phyloP scores from a whole-genome alignment of 2,888 invertebrate genomes.

The Limnephilus marmoratus region DNA sequence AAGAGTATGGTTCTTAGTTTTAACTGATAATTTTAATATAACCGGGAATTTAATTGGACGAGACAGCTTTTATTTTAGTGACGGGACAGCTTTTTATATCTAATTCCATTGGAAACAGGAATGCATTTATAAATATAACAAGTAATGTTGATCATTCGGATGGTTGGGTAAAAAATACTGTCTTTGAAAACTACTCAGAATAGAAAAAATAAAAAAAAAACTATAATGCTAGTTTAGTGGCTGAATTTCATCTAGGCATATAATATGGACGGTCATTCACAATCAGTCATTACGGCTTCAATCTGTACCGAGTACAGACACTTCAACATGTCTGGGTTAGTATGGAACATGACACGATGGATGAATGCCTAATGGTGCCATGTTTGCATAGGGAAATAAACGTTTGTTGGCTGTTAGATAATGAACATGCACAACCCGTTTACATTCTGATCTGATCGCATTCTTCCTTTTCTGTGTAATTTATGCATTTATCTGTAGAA shows the following conservation, averaged over 20 bases:
- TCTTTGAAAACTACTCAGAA: background rate
- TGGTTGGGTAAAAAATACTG: background rate
- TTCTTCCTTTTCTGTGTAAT: slow-evolving; percentile 32
- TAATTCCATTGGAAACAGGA: background rate
- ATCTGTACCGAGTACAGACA: background rate
- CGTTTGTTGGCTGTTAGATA: slow-evolving; percentile 35
- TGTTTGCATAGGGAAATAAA: slow-evolving; percentile 44
- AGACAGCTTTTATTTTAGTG: no score
- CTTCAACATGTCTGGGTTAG: slow-evolving; percentile 49
- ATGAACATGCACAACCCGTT: slow-evolving; percentile 36
- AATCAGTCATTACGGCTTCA: slow-evolving; percentile 27
- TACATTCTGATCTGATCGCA: background rate
- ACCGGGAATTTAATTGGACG: no score
- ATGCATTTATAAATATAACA: background rate
- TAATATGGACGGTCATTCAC: background rate
- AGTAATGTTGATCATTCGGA: background rate
- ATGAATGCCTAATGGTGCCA: slow-evolving; percentile 52
- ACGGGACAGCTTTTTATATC: background rate
- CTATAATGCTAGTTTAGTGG: background rate
- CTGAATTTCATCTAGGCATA: background rate
- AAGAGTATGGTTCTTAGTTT: no score
- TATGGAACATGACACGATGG: slow-evolving; percentile 49
- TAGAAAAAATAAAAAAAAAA: background rate
- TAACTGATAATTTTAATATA: no score
- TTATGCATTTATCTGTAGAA: background rate